Conservation (phyloP, 1,140 invertebrate genomes). For the Brachionus calyciflorus region DNA sequence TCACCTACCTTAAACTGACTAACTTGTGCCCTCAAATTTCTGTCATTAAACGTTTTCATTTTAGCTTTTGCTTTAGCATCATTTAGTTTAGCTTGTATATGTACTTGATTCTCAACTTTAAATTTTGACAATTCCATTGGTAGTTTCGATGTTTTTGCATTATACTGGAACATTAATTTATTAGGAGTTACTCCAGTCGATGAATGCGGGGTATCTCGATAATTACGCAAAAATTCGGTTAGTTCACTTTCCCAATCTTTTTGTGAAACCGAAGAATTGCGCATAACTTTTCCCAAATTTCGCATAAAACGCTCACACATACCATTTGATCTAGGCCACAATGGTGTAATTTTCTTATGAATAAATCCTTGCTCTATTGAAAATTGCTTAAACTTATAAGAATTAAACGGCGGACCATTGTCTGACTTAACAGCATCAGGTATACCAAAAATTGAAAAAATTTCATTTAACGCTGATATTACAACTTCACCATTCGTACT, state of each 20-base stretch:
- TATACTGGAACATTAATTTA: background rate
- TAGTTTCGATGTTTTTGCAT: constrained; percentile 15
- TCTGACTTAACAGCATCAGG: constrained; percentile 48
- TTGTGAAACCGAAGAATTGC: constrained; percentile 1
- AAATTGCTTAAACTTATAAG: constrained; percentile 48
- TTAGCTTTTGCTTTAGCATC: constrained; percentile 15
- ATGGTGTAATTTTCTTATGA: constrained; percentile 48
- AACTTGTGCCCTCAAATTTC: constrained; percentile 10
- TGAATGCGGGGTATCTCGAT: too few relatives aligned
- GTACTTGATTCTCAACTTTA: constrained; percentile 10
- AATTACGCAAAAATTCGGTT: constrained; percentile 9
- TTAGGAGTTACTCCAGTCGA: constrained; percentile 19
- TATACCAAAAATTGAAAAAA: constrained; percentile 49
- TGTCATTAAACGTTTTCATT: constrained; percentile 24
- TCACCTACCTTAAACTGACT: background rate
- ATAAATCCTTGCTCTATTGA: constrained; percentile 44
- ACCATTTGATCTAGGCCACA: constrained; percentile 48
- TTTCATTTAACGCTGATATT: constrained; percentile 46
- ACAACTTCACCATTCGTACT: constrained; percentile 47
- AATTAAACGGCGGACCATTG: constrained; percentile 49
- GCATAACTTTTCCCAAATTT: constrained; percentile 28
- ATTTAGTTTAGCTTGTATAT: background rate
- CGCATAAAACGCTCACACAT: constrained; percentile 48
- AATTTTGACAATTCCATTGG: background rate
- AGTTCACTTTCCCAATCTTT: background rate